These are phyloP conservation scores for Crotalus helleri DNA, from an alignment of 2,113 vertebrate genomes.

Conservation along the genomic window DNA sequence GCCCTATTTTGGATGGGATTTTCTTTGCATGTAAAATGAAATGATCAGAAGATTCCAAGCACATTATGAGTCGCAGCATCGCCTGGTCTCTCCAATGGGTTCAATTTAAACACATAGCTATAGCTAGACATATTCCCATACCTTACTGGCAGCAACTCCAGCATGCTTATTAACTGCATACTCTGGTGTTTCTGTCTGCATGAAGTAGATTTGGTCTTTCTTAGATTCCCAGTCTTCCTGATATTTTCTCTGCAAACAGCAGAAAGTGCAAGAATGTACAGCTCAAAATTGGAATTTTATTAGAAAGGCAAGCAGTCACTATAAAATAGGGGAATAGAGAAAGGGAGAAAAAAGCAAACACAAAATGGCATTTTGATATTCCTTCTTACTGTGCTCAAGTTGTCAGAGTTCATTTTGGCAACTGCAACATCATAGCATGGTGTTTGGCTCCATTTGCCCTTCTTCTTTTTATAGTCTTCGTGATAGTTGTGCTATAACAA, in stretches of 20 bases:
- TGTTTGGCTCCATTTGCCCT: conserved; percentile 95
- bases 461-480: conserved; percentile 89
- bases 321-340: not conserved
- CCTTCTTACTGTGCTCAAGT: conserved; percentile 81
- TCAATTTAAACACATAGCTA: not conserved
- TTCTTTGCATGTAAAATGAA: not conserved
- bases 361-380: not conserved
- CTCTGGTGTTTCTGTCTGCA: conserved; percentile 95
- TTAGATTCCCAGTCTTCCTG: conserved; percentile 81
- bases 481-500: conserved; percentile 84
- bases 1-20: not conserved
- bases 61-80: not conserved
- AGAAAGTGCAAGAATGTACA: not conserved
- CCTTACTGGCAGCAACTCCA: conserved; percentile 80
- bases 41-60: conserved; percentile 23
- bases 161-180: conserved; percentile 85
- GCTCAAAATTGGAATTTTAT: rapidly evolving
- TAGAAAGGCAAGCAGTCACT: not conserved
- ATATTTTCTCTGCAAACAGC: conserved; percentile 83
- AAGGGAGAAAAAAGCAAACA: not conserved
- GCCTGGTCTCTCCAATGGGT: not conserved
- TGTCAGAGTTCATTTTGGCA: conserved; percentile 88
- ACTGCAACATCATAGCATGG: conserved; percentile 91
- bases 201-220: conserved; percentile 97
- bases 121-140: conserved; percentile 38